These are phyloP conservation scores for Drosophila longiperda DNA, from an alignment of 2,888 invertebrate species.

Conservation along the genomic window DNA sequence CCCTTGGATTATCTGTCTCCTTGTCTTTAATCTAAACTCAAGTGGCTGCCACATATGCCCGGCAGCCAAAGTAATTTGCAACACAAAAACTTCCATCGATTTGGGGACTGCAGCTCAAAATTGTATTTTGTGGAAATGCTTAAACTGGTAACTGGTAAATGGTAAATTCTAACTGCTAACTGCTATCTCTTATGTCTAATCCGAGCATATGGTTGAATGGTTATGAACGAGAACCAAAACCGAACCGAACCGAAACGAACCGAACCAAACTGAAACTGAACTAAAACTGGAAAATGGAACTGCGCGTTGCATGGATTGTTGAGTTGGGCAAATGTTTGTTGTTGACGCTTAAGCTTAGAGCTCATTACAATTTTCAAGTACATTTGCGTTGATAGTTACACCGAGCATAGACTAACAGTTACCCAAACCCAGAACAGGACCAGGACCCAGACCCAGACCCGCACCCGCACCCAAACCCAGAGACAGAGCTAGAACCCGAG, in stretches of 20 bases:
- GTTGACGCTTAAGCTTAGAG: slow-evolving; percentile 79
- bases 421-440: background rate
- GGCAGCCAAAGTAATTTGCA: slow-evolving; percentile 41
- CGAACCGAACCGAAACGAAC: slow-evolving; percentile 34
- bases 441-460: no score
- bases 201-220: slow-evolving; percentile 76
- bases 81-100: slow-evolving; percentile 43
- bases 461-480: background rate
- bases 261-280: slow-evolving; percentile 8
- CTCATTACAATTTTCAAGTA: slow-evolving; percentile 81
- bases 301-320: slow-evolving; percentile 2
- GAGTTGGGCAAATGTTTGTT: slow-evolving; percentile 66
- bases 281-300: slow-evolving; percentile 11
- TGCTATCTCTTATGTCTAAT: slow-evolving; percentile 62
- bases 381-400: slow-evolving; percentile 82
- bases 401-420: slow-evolving; percentile 53
- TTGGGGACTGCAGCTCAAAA: slow-evolving; percentile 60
- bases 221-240: slow-evolving; percentile 49
- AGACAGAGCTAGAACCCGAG: background rate
- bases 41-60: background rate
- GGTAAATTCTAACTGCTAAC: slow-evolving; percentile 2
- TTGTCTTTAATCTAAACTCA: background rate
- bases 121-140: slow-evolving; percentile 24
- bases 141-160: background rate
- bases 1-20: slow-evolving; percentile 10